Base-by-base conservation (phyloP, 2,888 invertebrate species). In the Sicus ferrugineus region DNA sequence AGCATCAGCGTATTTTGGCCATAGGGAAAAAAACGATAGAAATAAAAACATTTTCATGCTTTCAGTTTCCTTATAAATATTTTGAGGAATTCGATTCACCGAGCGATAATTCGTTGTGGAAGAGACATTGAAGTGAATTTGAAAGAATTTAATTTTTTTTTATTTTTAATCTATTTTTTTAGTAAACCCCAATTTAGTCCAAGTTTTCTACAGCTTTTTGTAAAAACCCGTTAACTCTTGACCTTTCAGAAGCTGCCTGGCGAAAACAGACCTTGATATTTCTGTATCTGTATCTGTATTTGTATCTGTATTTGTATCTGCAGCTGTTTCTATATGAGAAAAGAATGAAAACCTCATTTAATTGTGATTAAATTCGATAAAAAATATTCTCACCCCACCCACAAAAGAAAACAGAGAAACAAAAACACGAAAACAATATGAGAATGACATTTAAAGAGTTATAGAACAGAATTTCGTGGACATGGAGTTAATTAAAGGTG, bases 331-430 rank as follows among this genome's bases (percentile, higher is more conserved):
- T n/a, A 34, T 50, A 14, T 26, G 64, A 26, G 11, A 64, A n/a
- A 64, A 50, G 19, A 19, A 52, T 30, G 50, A 34, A 34, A 34
- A 16, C n/a, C 31, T 48, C 2, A 64, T 50, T 19, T 64, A 23
- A 31, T 21, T 14, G n/a, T 7, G 31, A 50, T 31, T 64, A 26
- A 64, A 64, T 48, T 64, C 42, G 23, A 6, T 5, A 14, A 38
- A 14, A 62, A 21, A 64, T 28, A 31, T 64, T 64, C 64, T 31
- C 64, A 64, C 64, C 52, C 50, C 31, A 50, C 64, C 64, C 50
- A 64, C 26, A 2, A 21, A 16, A 50, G 31, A 64, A 21, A n/a
- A 2, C 7, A 23, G 6, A 19, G 26, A 50, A 63, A 28, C 14
- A n/a, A n/a, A n/a, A 42, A 46, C n/a, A 42, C 42, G 11, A 42